Percentiles rank a stretch among this genome's conserved stretches.
Evolutionary conservation across 1,140 invertebrate species (phyloP).

Genomic region (Sarcophaga bullata): DNA sequence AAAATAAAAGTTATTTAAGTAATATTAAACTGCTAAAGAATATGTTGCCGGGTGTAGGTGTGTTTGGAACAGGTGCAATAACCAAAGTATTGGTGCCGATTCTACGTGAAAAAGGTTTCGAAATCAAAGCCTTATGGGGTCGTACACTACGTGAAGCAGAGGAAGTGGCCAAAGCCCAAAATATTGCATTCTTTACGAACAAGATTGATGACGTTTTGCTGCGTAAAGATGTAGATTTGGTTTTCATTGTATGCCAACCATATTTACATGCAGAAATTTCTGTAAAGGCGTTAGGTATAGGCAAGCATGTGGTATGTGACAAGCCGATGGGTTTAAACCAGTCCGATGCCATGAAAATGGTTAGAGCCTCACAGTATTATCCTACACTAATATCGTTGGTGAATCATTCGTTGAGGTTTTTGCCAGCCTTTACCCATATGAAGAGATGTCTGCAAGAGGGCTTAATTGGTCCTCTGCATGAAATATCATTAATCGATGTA

Average conservation of each 20-base stretch:
- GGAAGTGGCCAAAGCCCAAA: slow-evolving; percentile 79
- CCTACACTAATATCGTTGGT: slow-evolving; percentile 93
- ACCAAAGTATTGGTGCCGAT: slow-evolving; percentile 91
- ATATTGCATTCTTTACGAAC: slow-evolving; percentile 90
- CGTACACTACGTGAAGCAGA: slow-evolving; percentile 84
- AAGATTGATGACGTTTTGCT: slow-evolving; percentile 94
- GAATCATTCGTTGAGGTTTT: slow-evolving; percentile 90
- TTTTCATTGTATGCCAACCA: slow-evolving; percentile 94
- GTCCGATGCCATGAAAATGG: slow-evolving; percentile 93
- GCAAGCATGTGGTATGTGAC: slow-evolving; percentile 96
- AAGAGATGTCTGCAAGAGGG: slow-evolving; percentile 82
- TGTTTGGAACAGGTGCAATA: slow-evolving; percentile 91
- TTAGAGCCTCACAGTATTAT: slow-evolving; percentile 90
- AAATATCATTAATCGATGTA: slow-evolving; percentile 86
- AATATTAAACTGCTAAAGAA: neutral
- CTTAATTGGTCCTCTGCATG: slow-evolving; percentile 76
- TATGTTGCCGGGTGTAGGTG: slow-evolving; percentile 81
- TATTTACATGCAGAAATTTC: slow-evolving; percentile 95
- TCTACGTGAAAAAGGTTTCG: slow-evolving; percentile 88
- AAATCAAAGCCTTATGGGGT: slow-evolving; percentile 93
- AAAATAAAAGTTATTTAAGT: neutral
- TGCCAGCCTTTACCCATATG: slow-evolving; percentile 90
- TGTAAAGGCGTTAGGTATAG: slow-evolving; percentile 95
- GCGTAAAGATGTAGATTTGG: slow-evolving; percentile 91
- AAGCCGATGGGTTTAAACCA: slow-evolving; percentile 91